These are phyloP conservation scores for Amphipyra tragopoginis DNA, from an alignment of 2,888 invertebrate species.

Conservation along the genomic window DNA sequence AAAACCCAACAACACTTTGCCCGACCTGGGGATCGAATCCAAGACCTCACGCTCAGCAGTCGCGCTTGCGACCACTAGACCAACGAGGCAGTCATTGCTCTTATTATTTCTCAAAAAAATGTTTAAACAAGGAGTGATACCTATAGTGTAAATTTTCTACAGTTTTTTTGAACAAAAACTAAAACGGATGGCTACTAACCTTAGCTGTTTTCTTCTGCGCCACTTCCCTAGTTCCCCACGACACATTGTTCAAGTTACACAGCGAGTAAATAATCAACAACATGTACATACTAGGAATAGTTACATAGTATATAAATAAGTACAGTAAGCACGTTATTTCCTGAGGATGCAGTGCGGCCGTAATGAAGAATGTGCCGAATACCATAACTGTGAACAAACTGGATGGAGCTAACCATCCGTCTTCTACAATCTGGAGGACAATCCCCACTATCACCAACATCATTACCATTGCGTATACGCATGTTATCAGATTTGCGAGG, in stretches of 20 bases:
- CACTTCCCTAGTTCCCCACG: constrained; percentile 98
- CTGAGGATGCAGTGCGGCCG: constrained; percentile 93
- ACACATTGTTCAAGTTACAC: constrained; percentile 97
- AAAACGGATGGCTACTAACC: constrained; percentile 60
- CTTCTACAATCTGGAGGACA: constrained; percentile 93
- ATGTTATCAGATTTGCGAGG: constrained; percentile 93
- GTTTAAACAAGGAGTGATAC: too few species aligned
- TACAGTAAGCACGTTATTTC: constrained; percentile 94
- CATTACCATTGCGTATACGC: constrained; percentile 95
- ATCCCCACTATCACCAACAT: constrained; percentile 96
- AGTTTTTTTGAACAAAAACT: neutral
- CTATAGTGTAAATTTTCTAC: too few species aligned
- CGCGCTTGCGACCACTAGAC: too few species aligned
- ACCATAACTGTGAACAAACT: constrained; percentile 95
- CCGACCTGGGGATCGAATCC: too few species aligned
- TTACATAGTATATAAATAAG: constrained; percentile 94
- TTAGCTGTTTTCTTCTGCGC: constrained; percentile 83
- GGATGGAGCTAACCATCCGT: constrained; percentile 95
- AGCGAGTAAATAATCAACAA: constrained; percentile 97
- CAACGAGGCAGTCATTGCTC: too few species aligned
- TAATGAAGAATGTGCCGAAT: constrained; percentile 91
- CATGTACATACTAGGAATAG: constrained; percentile 98
- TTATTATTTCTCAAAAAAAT: too few species aligned
- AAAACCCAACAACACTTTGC: too few species aligned
- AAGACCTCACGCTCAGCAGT: too few species aligned